phyloP scores from a whole-genome alignment of 2,797 vertebrate genomes.

The Loris lydekkerianus region DNA sequence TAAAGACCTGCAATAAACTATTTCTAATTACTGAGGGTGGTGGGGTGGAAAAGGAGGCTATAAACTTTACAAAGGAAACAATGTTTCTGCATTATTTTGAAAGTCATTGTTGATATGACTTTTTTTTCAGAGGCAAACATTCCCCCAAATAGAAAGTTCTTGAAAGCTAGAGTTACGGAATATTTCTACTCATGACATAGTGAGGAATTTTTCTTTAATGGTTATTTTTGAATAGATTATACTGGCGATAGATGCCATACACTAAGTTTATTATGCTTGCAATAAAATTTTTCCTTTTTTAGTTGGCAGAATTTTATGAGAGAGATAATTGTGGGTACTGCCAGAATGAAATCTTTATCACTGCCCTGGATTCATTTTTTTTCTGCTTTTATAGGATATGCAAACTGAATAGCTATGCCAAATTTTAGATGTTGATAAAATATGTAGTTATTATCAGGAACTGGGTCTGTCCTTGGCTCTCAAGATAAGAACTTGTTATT shows the following conservation, averaged over 20 bases:
- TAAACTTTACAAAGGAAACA: slow-evolving; percentile 76
- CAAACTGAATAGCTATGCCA: slow-evolving; percentile 21
- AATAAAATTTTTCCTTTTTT: neutral
- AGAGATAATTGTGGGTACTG: neutral
- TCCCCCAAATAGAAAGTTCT: slow-evolving; percentile 28
- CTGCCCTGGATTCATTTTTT: slow-evolving; percentile 20
- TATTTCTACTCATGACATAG: slow-evolving; percentile 25
- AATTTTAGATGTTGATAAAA: slow-evolving; percentile 27
- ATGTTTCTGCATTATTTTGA: slow-evolving; percentile 72
- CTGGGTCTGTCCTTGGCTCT: neutral
- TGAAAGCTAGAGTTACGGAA: neutral
- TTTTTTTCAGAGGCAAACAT: slow-evolving; percentile 49
- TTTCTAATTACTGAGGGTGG: slow-evolving; percentile 74
- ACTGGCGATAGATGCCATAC: neutral
- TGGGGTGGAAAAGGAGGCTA: slow-evolving; percentile 77
- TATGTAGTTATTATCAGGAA: neutral
- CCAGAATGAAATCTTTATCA: neutral
- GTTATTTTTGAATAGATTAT: slow-evolving; percentile 20
- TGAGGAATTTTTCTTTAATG: neutral
- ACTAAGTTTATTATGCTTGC: neutral
- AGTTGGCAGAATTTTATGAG: slow-evolving; percentile 34
- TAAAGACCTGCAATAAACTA: slow-evolving; percentile 77
- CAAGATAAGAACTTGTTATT: neutral
- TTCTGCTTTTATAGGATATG: slow-evolving; percentile 36
- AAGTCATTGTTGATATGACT: slow-evolving; percentile 67